These are phyloP conservation scores for Octopus bimaculoides DNA, from an alignment of 1,140 invertebrate genomes.

Conservation along the genomic window DNA sequence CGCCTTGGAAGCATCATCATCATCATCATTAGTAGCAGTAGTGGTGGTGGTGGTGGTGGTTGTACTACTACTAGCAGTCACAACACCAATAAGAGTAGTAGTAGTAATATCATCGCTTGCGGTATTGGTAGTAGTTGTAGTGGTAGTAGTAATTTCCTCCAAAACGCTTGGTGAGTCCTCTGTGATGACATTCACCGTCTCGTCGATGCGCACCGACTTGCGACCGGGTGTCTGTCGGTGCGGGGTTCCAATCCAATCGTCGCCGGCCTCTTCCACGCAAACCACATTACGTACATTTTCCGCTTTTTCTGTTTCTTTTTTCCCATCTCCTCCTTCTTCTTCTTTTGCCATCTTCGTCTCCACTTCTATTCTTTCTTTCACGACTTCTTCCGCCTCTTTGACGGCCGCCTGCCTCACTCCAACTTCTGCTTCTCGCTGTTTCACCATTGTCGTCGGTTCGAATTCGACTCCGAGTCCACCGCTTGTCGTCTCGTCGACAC, in stretches of 20 bases:
- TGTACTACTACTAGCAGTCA: too few species aligned
- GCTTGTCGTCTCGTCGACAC: too few species aligned
- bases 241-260: neutral
- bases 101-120: too few species aligned
- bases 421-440: too few species aligned
- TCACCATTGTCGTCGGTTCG: too few species aligned
- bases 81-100: too few species aligned
- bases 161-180: neutral
- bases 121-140: too few species aligned
- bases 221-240: neutral
- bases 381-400: too few species aligned
- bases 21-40: neutral
- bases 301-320: neutral
- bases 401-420: too few species aligned
- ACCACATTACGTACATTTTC: neutral
- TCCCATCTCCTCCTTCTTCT: neutral
- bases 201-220: neutral
- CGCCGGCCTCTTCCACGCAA: neutral
- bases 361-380: neutral
- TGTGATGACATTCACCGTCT: neutral
- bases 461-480: too few species aligned
- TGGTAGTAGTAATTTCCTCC: neutral
- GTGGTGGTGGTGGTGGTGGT: neutral
- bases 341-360: too few species aligned
- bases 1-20: too few species aligned